These are phyloP conservation scores for Dromococcyx pavoninus DNA, from an alignment of 2,797 vertebrate genomes.

Conservation along the genomic window DNA sequence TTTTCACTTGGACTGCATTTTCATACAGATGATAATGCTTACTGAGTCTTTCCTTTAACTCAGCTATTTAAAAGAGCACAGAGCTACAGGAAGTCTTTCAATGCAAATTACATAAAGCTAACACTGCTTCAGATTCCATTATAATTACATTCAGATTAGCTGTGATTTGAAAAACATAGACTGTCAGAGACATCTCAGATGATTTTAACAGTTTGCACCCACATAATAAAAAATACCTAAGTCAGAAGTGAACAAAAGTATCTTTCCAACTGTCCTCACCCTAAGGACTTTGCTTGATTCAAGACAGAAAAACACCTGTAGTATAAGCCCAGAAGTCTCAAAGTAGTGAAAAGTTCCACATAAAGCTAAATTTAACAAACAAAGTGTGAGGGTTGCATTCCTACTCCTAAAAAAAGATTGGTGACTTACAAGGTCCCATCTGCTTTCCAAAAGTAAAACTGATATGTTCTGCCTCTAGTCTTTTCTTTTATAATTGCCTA, in stretches of 20 bases:
- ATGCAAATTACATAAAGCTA: conserved; percentile 13
- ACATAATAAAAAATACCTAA: background rate
- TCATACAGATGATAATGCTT: conserved; percentile 10
- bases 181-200: background rate
- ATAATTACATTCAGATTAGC: conserved; percentile 26
- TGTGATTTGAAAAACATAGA: background rate
- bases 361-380: background rate
- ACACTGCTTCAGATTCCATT: background rate
- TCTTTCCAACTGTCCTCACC: background rate
- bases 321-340: background rate
- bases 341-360: background rate
- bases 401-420: background rate
- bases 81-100: background rate
- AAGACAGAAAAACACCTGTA: background rate
- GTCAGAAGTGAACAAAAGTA: background rate
- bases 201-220: background rate
- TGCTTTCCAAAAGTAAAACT: background rate
- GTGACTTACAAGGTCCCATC: background rate
- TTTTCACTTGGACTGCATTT: conserved; percentile 35
- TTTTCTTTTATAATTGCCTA: background rate
- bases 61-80: background rate
- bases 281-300: background rate
- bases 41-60: background rate
- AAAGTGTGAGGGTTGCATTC: background rate
- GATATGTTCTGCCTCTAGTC: background rate